These are phyloP conservation scores for Glaucopsyche alexis DNA, from an alignment of 2,888 invertebrate species.

Conservation along the genomic window DNA sequence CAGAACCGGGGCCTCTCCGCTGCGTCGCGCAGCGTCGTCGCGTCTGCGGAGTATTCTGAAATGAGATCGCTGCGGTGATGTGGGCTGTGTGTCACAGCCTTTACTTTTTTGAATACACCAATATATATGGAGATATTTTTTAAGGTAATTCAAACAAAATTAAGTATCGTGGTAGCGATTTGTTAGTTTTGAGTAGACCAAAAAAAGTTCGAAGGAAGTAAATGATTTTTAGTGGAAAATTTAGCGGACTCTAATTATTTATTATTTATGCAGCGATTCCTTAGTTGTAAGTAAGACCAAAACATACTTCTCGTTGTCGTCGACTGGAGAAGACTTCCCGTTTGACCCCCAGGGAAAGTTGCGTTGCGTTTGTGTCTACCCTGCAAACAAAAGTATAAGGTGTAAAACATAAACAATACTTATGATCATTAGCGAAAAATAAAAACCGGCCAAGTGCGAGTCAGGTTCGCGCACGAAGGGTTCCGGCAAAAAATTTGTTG, in stretches of 20 bases:
- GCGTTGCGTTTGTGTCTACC: conserved; percentile 90
- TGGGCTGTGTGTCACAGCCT: conserved; percentile 12
- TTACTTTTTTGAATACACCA: not conserved
- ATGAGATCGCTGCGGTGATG: conserved; percentile 37
- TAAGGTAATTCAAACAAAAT: not conserved
- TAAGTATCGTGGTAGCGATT: not conserved
- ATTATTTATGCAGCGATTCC: not conserved
- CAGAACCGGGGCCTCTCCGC: conserved; percentile 81
- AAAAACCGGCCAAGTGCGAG: too few relatives aligned
- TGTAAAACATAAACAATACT: not conserved
- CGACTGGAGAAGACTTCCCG: conserved; percentile 81
- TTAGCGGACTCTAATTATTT: not conserved
- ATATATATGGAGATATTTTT: not conserved
- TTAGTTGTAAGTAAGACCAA: not conserved
- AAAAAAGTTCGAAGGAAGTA: too few relatives aligned
- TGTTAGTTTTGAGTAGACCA: too few relatives aligned
- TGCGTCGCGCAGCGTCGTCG: conserved; percentile 69
- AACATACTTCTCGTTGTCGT: conserved; percentile 82
- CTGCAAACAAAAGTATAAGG: conserved; percentile 59
- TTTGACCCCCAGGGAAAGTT: conserved; percentile 88
- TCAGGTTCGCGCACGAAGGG: too few relatives aligned
- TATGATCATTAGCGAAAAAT: too few relatives aligned
- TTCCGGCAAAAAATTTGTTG: too few relatives aligned
- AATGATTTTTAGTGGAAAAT: not conserved
- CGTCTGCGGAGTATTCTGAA: conserved; percentile 73